Base-by-base conservation (phyloP, 2,113 vertebrate genomes). In the Origma solitaria region DNA sequence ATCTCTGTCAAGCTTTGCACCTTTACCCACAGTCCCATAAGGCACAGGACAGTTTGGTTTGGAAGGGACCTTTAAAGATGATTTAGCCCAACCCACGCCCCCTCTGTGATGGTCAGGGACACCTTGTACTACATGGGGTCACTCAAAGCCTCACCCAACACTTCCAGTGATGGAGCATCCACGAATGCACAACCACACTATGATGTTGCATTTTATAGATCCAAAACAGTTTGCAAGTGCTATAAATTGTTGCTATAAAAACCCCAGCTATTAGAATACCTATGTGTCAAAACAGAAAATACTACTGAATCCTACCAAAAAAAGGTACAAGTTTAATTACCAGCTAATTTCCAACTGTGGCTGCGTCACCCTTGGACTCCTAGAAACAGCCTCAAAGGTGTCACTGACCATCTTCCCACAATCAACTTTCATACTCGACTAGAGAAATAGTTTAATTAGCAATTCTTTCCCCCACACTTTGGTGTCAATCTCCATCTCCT, bases 81-180 rank as follows among this genome's bases (percentile, higher is more conserved):
- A 53, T 47, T 21, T 31, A 58, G 28, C n/a, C 27, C 58, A 68
- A 57, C 1, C 19, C 4, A 8, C 8, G 35, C 13, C 21, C 24
- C 57, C 6, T 28, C 20, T 14, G 9, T 2, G 6, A 7, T 19
- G 27, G 30, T 23, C 57, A 84, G 30, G 24, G 40, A 35, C 51
- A 61, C 7, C 16, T 24, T 50, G 18, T 17, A 80, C 51, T 10
- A 11, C 23, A 31, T 0, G 0, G 15, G 9, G 20, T 62, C 57
- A 24, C 57, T 56, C 51, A 40, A 51, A 87, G 62, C 20, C 47
- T 22, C 47, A 42, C 51, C 30, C 47, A 77, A 15, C 31, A 24
- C 4, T 68, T n/a, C 47, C 57, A 58, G 0, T 2, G 30, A 68
- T 6, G 13, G n/a, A 54, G 33, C 22, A 84, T 4, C 54, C 35